These are phyloP conservation scores for Hemicrepidius hirtus DNA, from an alignment of 2,888 invertebrate genomes.

Conservation along the genomic window DNA sequence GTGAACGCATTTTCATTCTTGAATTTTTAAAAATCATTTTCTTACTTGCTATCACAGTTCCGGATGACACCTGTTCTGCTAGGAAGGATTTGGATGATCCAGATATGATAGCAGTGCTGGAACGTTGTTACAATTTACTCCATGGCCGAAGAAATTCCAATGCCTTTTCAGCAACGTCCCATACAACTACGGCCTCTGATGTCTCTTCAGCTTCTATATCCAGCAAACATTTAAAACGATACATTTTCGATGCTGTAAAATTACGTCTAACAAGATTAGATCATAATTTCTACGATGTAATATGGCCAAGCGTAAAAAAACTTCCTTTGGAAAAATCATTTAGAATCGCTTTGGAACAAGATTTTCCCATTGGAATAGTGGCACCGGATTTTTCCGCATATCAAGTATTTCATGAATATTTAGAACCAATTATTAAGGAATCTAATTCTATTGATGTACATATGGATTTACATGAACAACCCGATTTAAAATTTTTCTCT, in stretches of 20 bases:
- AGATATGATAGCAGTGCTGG: conserved; percentile 83
- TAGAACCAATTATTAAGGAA: conserved; percentile 88
- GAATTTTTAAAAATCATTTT: background rate
- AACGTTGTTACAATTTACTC: conserved; percentile 84
- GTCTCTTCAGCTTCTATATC: conserved; percentile 73
- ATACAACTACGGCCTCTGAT: conserved; percentile 76
- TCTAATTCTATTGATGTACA: conserved; percentile 82
- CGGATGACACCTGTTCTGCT: conserved; percentile 83
- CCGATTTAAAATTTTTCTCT: conserved; percentile 75
- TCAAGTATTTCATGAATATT: conserved; percentile 87
- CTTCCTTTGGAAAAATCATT: conserved; percentile 77
- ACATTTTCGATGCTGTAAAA: conserved; percentile 84
- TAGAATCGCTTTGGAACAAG: conserved; percentile 78
- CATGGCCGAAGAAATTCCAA: conserved; percentile 77
- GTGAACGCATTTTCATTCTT: background rate
- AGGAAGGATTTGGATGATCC: conserved; percentile 82
- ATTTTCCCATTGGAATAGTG: conserved; percentile 84
- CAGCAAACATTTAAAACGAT: conserved; percentile 83
- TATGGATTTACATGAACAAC: conserved; percentile 80
- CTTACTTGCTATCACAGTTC: conserved; percentile 74
- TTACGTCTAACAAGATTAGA: conserved; percentile 86
- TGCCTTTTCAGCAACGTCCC: conserved; percentile 75
- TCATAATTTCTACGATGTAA: conserved; percentile 90
- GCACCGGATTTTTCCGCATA: conserved; percentile 92
- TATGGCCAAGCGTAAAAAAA: conserved; percentile 92